Evolutionary conservation across 2,888 invertebrate species (phyloP).

Genomic region (Drosophila rellima): DNA sequence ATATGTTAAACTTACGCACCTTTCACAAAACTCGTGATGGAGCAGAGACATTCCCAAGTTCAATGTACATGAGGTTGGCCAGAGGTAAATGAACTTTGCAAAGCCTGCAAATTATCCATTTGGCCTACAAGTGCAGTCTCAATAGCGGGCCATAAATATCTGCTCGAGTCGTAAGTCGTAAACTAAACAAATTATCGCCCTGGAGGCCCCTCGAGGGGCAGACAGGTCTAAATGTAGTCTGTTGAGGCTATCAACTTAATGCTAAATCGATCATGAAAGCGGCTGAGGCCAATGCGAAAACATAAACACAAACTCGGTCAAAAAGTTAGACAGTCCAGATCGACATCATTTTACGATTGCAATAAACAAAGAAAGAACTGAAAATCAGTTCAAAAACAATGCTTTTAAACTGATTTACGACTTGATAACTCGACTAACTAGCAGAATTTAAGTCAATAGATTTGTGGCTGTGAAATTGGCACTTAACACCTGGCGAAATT

Average conservation of each 20-base stretch:
- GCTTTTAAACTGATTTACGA: constrained; percentile 65
- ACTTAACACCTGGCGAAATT: constrained; percentile 33
- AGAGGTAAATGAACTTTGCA: constrained; percentile 47
- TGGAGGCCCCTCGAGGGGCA: not conserved
- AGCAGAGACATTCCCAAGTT: constrained; percentile 49
- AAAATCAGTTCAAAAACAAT: constrained; percentile 11
- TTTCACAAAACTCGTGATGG: constrained; percentile 17
- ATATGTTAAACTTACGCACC: constrained; percentile 7
- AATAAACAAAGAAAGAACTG: constrained; percentile 63
- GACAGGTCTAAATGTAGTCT: constrained; percentile 32
- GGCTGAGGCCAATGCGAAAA: constrained; percentile 32
- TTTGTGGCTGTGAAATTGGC: constrained; percentile 40
- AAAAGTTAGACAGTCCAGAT: constrained; percentile 35
- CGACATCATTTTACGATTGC: constrained; percentile 64
- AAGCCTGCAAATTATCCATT: constrained; percentile 47
- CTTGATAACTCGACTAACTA: constrained; percentile 52
- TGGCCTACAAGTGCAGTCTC: constrained; percentile 33
- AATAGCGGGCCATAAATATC: constrained; percentile 46
- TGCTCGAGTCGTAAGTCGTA: constrained; percentile 52
- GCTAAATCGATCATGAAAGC: constrained; percentile 70
- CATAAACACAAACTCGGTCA: constrained; percentile 54
- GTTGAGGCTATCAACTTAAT: constrained; percentile 44
- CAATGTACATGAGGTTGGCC: constrained; percentile 47
- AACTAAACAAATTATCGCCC: constrained; percentile 64
- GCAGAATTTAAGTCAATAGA: constrained; percentile 25